These are phyloP conservation scores for Caerostris extrusa DNA, from an alignment of 1,140 invertebrate genomes.

Conservation along the genomic window DNA sequence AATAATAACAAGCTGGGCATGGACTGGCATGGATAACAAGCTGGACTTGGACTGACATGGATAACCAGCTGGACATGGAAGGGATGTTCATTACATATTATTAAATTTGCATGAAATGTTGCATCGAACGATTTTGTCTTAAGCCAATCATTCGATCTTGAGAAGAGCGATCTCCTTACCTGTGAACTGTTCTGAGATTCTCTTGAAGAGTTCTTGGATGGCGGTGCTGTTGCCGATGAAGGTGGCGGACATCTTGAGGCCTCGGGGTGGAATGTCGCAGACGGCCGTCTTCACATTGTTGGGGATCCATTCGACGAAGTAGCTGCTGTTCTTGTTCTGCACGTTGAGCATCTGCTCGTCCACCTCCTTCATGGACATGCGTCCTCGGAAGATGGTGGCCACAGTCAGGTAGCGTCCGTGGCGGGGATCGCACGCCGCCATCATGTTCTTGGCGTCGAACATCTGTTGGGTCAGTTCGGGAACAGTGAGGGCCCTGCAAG, in stretches of 20 bases:
- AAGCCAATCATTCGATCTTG: too few species aligned
- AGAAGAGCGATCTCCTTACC: conserved; percentile 79
- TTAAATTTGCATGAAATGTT: too few species aligned
- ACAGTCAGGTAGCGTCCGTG: conserved; percentile 93
- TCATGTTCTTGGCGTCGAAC: conserved; percentile 89
- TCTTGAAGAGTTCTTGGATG: conserved; percentile 82
- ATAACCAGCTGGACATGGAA: too few species aligned
- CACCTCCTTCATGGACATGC: conserved; percentile 98
- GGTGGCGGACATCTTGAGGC: conserved; percentile 83
- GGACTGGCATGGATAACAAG: too few species aligned
- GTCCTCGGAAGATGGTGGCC: conserved; percentile 95
- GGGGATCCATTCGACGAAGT: conserved; percentile 83
- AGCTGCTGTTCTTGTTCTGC: conserved; percentile 86
- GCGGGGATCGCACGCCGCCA: conserved; percentile 87
- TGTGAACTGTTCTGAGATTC: conserved; percentile 81
- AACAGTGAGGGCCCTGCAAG: conserved; percentile 82
- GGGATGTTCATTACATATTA: too few species aligned
- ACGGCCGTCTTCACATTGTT: conserved; percentile 83
- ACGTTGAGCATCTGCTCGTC: conserved; percentile 88
- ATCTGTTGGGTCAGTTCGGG: conserved; percentile 85
- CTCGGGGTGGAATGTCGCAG: conserved; percentile 82
- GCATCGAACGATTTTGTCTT: too few species aligned
- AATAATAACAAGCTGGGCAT: too few species aligned
- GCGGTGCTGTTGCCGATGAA: conserved; percentile 82
- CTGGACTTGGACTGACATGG: too few species aligned